phyloP scores from a whole-genome alignment of 2,797 vertebrate genomes.

The Lepus oiostolus region DNA sequence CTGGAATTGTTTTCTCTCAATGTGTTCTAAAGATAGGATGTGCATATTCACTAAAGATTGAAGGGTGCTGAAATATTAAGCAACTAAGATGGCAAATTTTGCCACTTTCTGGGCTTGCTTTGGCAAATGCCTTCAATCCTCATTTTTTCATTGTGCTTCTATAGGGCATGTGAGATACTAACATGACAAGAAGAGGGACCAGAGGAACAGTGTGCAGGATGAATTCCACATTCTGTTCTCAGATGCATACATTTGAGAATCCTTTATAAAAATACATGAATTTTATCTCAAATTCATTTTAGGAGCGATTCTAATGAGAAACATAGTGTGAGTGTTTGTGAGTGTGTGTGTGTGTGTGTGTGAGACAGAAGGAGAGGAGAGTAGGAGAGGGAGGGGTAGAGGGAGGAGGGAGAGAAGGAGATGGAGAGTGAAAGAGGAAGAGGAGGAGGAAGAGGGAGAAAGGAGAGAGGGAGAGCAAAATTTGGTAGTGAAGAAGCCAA shows the following conservation, averaged over 20 bases:
- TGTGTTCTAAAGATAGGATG: slow-evolving; percentile 72
- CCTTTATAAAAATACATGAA: not conserved
- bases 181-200: not conserved
- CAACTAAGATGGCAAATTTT: slow-evolving; percentile 46
- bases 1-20: slow-evolving; percentile 67
- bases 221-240: not conserved
- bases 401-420: not conserved
- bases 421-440: not conserved
- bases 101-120: not conserved
- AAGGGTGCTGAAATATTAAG: slow-evolving; percentile 59
- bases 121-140: slow-evolving; percentile 14
- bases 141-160: not conserved
- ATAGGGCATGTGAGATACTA: not conserved
- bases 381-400: not conserved
- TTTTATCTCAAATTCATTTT: slow-evolving; percentile 57
- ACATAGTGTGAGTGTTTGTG: not conserved
- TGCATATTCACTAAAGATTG: slow-evolving; percentile 30
- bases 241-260: not conserved
- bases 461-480: not conserved
- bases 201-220: not conserved
- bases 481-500: not conserved
- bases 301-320: not conserved
- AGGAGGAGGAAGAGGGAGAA: not conserved
- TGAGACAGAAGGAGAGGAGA: not conserved
- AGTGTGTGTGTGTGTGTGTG: too few relatives aligned